Conservation (phyloP, 2,113 vertebrate genomes). For the Prochilodus magdalenae region DNA sequence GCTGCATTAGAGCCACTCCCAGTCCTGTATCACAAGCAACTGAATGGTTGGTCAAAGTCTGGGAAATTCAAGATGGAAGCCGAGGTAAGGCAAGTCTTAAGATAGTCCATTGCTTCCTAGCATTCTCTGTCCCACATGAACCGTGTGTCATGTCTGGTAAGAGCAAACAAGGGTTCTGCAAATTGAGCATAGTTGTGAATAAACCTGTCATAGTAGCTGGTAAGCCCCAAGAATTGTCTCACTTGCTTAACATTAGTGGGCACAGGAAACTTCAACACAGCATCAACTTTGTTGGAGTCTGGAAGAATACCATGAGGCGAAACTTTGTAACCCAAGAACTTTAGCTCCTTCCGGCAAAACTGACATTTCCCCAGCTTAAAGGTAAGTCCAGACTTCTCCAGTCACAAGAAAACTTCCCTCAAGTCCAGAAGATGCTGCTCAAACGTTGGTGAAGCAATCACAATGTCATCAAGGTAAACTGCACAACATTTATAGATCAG, state of each 20-base stretch:
- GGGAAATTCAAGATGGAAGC: slow-evolving; percentile 18
- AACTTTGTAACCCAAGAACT: slow-evolving; percentile 19
- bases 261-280: not conserved
- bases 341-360: slow-evolving; percentile 24
- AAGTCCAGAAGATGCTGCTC: not conserved
- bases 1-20: slow-evolving; percentile 17
- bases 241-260: not conserved
- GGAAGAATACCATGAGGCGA: slow-evolving; percentile 10
- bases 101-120: not conserved
- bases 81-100: slow-evolving; percentile 11
- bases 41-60: slow-evolving; percentile 21
- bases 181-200: slow-evolving; percentile 16
- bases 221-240: slow-evolving; percentile 28
- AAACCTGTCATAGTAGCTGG: slow-evolving; percentile 7
- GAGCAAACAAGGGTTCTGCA: not conserved
- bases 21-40: slow-evolving; percentile 10
- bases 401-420: not conserved
- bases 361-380: slow-evolving; percentile 36
- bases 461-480: not conserved
- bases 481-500: not conserved
- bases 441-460: not conserved
- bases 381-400: not conserved
- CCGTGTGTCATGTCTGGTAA: slow-evolving; percentile 7
- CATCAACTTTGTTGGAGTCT: slow-evolving; percentile 9
- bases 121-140: slow-evolving; percentile 9